Conservation (phyloP, 2,888 invertebrate species). For the Leucoptera coffeella region DNA sequence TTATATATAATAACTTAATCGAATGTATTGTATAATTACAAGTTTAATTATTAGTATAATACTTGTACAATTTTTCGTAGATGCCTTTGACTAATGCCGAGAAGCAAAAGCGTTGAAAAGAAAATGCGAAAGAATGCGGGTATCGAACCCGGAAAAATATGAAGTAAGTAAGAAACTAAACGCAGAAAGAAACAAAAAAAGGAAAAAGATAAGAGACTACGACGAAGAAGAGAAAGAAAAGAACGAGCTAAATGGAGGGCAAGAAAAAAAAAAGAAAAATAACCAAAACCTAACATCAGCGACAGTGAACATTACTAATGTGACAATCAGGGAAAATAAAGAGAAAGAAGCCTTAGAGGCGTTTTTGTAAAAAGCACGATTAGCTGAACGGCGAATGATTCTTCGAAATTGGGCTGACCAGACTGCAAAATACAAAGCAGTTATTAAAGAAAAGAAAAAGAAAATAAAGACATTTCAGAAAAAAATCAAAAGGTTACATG, state of each 20-base stretch:
- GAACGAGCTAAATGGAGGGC: slow-evolving; percentile 4
- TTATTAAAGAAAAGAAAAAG: slow-evolving; percentile 1
- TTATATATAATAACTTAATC: no score
- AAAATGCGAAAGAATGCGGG: slow-evolving; percentile 5
- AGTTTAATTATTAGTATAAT: no score
- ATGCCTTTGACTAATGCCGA: slow-evolving; percentile 5
- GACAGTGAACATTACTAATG: no score
- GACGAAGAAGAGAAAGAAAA: slow-evolving; percentile 4
- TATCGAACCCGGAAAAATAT: slow-evolving; percentile 5
- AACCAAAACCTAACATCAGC: no score
- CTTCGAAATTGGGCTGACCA: slow-evolving; percentile 2
- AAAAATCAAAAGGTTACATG: background rate
- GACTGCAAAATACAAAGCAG: slow-evolving; percentile 1
- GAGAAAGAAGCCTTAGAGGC: slow-evolving; percentile 1
- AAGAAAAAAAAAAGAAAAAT: slow-evolving; percentile 2
- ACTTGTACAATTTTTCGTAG: no score
- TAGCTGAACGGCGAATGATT: slow-evolving; percentile 1
- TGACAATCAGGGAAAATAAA: background rate
- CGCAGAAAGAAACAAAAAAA: slow-evolving; percentile 4
- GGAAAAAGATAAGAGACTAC: slow-evolving; percentile 5
- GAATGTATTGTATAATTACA: no score
- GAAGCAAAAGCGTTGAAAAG: slow-evolving; percentile 7
- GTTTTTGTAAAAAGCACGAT: slow-evolving; percentile 1
- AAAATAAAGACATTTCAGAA: slow-evolving; percentile 2
- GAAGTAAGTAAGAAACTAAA: slow-evolving; percentile 5